Evolutionary conservation across 2,888 invertebrate species (phyloP).

Genomic region (Coelogynopora nodosa): DNA sequence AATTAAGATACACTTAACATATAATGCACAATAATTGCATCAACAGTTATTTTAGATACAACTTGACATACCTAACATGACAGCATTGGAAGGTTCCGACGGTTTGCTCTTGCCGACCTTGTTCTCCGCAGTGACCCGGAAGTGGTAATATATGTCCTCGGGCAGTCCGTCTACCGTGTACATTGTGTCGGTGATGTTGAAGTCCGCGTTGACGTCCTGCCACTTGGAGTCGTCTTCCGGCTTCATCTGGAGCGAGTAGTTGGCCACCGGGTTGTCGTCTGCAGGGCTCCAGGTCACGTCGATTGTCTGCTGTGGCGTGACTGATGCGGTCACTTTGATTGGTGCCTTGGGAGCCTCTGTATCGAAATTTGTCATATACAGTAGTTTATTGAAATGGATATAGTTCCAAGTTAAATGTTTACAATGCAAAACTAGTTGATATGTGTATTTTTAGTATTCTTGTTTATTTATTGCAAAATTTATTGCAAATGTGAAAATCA

Average conservation of each 20-base stretch:
- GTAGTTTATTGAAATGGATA: too few species aligned
- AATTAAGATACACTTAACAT: too few species aligned
- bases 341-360: background rate
- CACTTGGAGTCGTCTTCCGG: conserved; percentile 33
- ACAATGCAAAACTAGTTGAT: too few species aligned
- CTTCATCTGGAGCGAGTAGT: conserved; percentile 33
- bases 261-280: conserved; percentile 53
- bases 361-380: too few species aligned
- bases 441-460: too few species aligned
- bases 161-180: background rate
- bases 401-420: too few species aligned
- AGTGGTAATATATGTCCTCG: conserved; percentile 47
- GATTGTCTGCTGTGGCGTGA: background rate
- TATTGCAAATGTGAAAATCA: too few species aligned
- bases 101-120: conserved; percentile 49
- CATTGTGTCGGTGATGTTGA: conserved; percentile 1
- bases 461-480: too few species aligned
- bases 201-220: conserved; percentile 13
- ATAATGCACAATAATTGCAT: background rate
- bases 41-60: background rate
- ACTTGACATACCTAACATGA: background rate
- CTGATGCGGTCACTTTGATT: background rate
- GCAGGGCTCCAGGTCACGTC: conserved; percentile 55
- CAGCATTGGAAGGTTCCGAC: conserved; percentile 39
- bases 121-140: conserved; percentile 51